phyloP scores from a whole-genome alignment of 2,113 vertebrate genomes.

The Cyphomyrus plagiostoma region DNA sequence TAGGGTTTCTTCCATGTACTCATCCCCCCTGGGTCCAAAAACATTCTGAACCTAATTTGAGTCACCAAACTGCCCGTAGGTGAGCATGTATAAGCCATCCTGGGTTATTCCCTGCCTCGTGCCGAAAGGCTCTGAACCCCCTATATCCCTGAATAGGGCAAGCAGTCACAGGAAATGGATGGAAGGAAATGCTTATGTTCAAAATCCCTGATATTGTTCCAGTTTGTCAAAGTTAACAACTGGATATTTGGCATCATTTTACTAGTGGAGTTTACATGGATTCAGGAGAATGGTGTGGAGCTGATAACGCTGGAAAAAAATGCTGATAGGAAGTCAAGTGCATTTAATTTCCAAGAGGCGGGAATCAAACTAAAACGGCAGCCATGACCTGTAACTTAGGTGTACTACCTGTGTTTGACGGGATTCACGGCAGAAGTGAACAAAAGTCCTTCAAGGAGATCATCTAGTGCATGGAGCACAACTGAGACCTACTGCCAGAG shows the following conservation, averaged over 20 bases:
- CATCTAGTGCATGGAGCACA: neutral
- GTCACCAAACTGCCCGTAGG: too few species aligned
- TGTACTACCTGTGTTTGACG: neutral
- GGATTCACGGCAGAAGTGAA: neutral
- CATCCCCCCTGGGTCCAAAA: too few species aligned
- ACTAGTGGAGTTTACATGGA: neutral
- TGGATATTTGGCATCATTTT: neutral
- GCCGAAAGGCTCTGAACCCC: too few species aligned
- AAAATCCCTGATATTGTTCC: neutral
- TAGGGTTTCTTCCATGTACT: too few species aligned
- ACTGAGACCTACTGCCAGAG: neutral
- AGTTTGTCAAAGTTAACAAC: neutral
- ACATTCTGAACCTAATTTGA: too few species aligned
- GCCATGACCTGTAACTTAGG: neutral
- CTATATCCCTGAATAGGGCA: too few species aligned
- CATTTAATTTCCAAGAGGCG: neutral
- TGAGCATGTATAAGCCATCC: too few species aligned
- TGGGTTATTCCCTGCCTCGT: too few species aligned
- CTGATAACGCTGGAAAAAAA: neutral
- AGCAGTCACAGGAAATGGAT: too few species aligned
- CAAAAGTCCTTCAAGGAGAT: neutral
- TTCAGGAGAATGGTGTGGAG: neutral
- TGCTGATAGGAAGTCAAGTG: neutral
- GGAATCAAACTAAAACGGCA: neutral
- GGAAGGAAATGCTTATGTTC: neutral